phyloP scores from a whole-genome alignment of 2,888 invertebrate species.

The Cheilosia soror region DNA sequence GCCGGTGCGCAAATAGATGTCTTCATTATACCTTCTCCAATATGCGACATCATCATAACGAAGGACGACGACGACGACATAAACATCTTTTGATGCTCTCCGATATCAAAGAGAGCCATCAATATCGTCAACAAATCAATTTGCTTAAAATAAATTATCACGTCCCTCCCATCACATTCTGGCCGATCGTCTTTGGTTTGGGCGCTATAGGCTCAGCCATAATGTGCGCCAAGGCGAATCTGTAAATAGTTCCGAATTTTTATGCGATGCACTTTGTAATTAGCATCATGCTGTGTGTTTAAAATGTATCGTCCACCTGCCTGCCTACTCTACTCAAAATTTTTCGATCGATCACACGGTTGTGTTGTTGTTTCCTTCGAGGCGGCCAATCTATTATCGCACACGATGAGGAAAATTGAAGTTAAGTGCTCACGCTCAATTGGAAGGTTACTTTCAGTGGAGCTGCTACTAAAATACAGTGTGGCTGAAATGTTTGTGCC shows the following conservation, averaged over 20 bases:
- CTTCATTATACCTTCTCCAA: not conserved
- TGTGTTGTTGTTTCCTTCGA: slow-evolving; percentile 10
- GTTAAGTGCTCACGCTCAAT: slow-evolving; percentile 62
- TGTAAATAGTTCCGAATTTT: slow-evolving; percentile 62
- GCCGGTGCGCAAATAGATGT: too few relatives aligned
- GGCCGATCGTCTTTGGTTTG: slow-evolving; percentile 13
- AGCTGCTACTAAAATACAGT: slow-evolving; percentile 13
- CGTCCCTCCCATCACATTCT: not conserved
- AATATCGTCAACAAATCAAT: slow-evolving; percentile 69
- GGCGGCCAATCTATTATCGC: slow-evolving; percentile 60
- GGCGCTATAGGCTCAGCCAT: slow-evolving; percentile 45
- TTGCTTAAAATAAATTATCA: slow-evolving; percentile 66
- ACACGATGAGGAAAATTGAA: slow-evolving; percentile 58
- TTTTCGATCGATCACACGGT: slow-evolving; percentile 58
- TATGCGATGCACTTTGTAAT: slow-evolving; percentile 55
- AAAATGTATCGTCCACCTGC: slow-evolving; percentile 49
- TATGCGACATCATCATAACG: not conserved
- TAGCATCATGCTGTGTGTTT: slow-evolving; percentile 23
- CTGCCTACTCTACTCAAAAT: not conserved
- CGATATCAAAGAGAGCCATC: slow-evolving; percentile 67
- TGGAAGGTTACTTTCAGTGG: slow-evolving; percentile 28
- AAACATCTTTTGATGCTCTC: slow-evolving; percentile 62
- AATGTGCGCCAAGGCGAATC: slow-evolving; percentile 55
- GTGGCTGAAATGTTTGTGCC: not conserved
- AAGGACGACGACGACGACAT: not conserved